Conservation (phyloP, 2,888 invertebrate species). For the Amblyjoppa proteus region DNA sequence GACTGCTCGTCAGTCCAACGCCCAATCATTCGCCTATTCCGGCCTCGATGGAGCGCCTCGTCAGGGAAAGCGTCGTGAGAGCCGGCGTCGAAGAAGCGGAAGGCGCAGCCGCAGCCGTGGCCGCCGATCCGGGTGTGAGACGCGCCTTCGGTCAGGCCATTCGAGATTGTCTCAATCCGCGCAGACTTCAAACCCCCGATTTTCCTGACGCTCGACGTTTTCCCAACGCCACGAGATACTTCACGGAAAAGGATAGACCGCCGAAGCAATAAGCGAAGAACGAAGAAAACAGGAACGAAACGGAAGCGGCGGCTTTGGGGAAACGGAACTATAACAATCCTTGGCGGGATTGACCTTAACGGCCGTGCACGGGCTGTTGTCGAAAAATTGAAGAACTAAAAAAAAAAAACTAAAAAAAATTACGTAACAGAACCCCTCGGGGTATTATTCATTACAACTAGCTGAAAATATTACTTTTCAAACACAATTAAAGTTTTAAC, state of each 20-base stretch:
- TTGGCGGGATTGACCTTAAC: not conserved
- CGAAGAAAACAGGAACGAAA: not conserved
- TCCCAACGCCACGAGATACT: constrained; percentile 85
- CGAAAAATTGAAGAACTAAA: constrained; percentile 14
- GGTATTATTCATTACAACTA: constrained; percentile 59
- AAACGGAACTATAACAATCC: constrained; percentile 11
- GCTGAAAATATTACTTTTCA: constrained; percentile 62
- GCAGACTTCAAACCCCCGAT: constrained; percentile 81
- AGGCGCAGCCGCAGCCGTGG: constrained; percentile 82
- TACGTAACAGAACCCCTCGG: constrained; percentile 33
- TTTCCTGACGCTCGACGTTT: constrained; percentile 84
- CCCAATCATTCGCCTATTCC: constrained; percentile 79
- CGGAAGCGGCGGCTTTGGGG: constrained; percentile 1
- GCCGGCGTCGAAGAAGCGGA: constrained; percentile 81
- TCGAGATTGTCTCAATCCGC: constrained; percentile 81
- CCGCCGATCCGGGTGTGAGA: constrained; percentile 80
- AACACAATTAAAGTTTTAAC: constrained; percentile 49
- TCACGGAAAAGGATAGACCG: constrained; percentile 78
- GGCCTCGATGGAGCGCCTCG: constrained; percentile 82
- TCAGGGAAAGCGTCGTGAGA: constrained; percentile 80
- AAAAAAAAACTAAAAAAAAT: constrained; percentile 14
- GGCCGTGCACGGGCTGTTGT: constrained; percentile 18
- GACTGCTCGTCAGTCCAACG: constrained; percentile 80
- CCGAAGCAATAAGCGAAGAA: constrained; percentile 74
- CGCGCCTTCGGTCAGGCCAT: constrained; percentile 83